Base-by-base conservation (phyloP, 1,140 invertebrate species). In the Limonius californicus region DNA sequence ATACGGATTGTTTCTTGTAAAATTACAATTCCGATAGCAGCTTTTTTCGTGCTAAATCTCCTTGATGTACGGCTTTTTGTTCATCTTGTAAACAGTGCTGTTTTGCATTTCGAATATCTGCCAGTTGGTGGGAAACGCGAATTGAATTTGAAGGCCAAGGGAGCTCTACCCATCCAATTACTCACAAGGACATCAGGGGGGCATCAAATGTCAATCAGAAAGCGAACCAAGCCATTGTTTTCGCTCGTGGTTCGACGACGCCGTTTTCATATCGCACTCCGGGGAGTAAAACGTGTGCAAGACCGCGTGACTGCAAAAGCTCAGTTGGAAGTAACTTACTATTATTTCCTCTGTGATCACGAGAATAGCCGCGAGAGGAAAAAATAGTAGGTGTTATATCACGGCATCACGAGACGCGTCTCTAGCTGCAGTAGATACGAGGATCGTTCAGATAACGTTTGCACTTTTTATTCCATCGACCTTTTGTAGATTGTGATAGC, bases 171-270 rank as follows among this genome's bases (percentile, higher is more conserved):
- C 45, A 50, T 19, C 45, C 45, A 50, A 50, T 50, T 50, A 50
- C 45, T 21, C 7, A 18, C 7, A 19, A 50, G 45, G 45, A 50
- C 45, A 50, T 50, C 16, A 21, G 45, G 45, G 45, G 20, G 7
- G 45, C 45, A 50, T 50, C 45, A 50, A 50, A 50, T 50, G 45
- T 50, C 45, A 50, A 50, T 50, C 45, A 50, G 45, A 19, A 50
- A 50, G 42, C 9, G 20, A 21, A 18, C 14, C 8, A 50, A 19
- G 45, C 45, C 16, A 50, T 50, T 50, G 45, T 50, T 50, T 50
- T 50, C 14, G 45, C 45, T 50, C 45, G 45, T 50, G 45, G 45
- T 50, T 50, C 45, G 45, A 50, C 45, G 15, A 50, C n/a, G 45
- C 20, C 15, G 45, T 50, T 50, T 50, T 50, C 45, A 50, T 50